Evolutionary conservation across 2,888 invertebrate genomes (phyloP).

Genomic region (Acleris emargana): DNA sequence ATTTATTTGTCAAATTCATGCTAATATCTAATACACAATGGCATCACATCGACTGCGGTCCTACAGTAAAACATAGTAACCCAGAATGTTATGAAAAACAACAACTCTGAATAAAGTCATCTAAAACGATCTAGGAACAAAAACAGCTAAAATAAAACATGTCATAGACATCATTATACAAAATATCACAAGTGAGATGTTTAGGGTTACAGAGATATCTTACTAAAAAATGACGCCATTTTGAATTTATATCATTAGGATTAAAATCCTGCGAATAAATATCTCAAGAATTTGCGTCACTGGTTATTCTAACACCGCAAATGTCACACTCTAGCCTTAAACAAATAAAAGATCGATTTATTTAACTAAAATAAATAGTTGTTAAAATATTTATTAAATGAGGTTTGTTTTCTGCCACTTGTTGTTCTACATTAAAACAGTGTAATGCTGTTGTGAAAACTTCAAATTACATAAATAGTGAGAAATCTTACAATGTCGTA

Average conservation of each 20-base stretch:
- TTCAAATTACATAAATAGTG: not conserved
- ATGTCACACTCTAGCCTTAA: constrained; percentile 7
- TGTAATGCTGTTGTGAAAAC: not conserved
- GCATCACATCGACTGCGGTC: constrained; percentile 47
- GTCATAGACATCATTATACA: constrained; percentile 45
- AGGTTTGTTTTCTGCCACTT: constrained; percentile 5
- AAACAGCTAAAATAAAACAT: constrained; percentile 44
- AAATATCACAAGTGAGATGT: constrained; percentile 54
- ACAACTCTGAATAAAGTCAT: constrained; percentile 46
- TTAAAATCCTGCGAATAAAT: constrained; percentile 12
- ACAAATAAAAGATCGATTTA: constrained; percentile 21
- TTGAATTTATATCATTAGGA: constrained; percentile 21
- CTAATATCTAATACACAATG: constrained; percentile 59
- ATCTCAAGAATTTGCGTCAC: constrained; percentile 9
- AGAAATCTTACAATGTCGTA: not conserved
- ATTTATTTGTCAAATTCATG: constrained; percentile 66
- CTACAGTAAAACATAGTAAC: constrained; percentile 42
- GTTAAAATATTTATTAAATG: constrained; percentile 14
- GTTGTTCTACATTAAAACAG: not conserved
- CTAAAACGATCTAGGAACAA: constrained; percentile 57
- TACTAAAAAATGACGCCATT: constrained; percentile 14
- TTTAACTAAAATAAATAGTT: constrained; percentile 30
- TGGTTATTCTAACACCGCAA: not conserved
- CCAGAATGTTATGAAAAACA: constrained; percentile 37
- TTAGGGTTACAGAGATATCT: constrained; percentile 39